Evolutionary conservation across 30 jellyfish, hydroid and myxozoan species (phyloP).

Genomic region (Clytia hemisphaerica): DNA sequence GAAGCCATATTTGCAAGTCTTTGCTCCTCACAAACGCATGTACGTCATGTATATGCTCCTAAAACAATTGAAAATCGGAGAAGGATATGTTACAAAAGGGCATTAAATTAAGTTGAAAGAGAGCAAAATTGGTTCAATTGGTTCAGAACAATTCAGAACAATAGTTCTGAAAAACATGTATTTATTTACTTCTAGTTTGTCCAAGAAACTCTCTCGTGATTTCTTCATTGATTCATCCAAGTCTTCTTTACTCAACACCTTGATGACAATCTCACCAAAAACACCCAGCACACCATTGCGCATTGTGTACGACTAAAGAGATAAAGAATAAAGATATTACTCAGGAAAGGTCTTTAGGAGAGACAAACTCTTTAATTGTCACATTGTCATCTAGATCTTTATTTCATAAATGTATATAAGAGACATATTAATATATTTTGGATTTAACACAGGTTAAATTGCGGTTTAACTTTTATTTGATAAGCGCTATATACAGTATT

Average conservation of each 20-base stretch:
- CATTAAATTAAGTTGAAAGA: neutral
- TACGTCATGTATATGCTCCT: constrained; percentile 92
- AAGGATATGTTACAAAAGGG: too few relatives aligned
- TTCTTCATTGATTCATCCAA: constrained; percentile 67
- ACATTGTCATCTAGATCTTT: too few relatives aligned
- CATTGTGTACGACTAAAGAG: constrained; percentile 82
- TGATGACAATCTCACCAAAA: constrained; percentile 69
- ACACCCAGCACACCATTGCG: constrained; percentile 91
- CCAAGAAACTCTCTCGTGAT: constrained; percentile 80
- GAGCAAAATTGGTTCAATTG: neutral
- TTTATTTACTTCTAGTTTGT: constrained; percentile 73
- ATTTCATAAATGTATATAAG: too few relatives aligned
- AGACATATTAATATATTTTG: too few relatives aligned
- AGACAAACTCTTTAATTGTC: too few relatives aligned
- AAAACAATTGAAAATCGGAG: neutral
- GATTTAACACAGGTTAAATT: too few relatives aligned
- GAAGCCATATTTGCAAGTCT: constrained; percentile 81
- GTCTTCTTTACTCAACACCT: constrained; percentile 74
- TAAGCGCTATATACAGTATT: too few relatives aligned
- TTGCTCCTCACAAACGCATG: constrained; percentile 89
- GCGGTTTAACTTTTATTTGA: too few relatives aligned
- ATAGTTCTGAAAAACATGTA: neutral
- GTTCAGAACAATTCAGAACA: neutral
- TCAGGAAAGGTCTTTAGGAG: too few relatives aligned
- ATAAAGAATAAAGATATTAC: neutral